Conservation (phyloP, 2,113 vertebrate genomes). For the Sakesphorus luctuosus region DNA sequence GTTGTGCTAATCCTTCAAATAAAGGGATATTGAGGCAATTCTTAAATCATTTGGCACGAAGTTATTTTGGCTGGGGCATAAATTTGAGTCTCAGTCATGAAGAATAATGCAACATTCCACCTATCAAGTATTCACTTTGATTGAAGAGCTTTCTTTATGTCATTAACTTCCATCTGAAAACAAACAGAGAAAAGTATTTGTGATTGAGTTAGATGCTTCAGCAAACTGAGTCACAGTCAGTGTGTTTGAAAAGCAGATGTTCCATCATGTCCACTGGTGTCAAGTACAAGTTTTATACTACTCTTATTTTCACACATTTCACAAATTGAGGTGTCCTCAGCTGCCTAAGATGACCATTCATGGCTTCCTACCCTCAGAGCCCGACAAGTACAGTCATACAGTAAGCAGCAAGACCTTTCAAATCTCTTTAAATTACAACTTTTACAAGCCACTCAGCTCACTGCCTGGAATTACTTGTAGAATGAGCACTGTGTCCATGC, state of each 20-base stretch:
- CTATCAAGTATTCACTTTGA: constrained; percentile 86
- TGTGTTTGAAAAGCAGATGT: background rate
- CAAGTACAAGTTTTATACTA: background rate
- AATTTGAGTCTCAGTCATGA: constrained; percentile 77
- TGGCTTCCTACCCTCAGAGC: background rate
- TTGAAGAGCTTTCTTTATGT: constrained; percentile 96
- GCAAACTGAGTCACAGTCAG: background rate
- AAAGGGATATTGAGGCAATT: constrained; percentile 80
- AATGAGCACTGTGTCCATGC: background rate
- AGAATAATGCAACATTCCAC: constrained; percentile 76
- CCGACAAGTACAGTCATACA: background rate
- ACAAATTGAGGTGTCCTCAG: background rate
- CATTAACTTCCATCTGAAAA: constrained; percentile 93
- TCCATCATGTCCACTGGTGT: background rate
- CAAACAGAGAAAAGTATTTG: background rate
- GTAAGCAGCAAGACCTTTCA: background rate
- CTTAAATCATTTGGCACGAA: constrained; percentile 93
- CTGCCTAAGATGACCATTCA: background rate
- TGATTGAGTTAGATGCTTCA: background rate
- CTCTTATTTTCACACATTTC: background rate
- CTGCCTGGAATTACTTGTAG: background rate
- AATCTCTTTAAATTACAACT: background rate
- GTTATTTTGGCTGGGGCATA: constrained; percentile 86
- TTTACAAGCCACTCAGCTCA: background rate
- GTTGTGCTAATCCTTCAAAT: constrained; percentile 82